Conservation (phyloP, 2,888 invertebrate species). For the Lasioglossum calceatum region DNA sequence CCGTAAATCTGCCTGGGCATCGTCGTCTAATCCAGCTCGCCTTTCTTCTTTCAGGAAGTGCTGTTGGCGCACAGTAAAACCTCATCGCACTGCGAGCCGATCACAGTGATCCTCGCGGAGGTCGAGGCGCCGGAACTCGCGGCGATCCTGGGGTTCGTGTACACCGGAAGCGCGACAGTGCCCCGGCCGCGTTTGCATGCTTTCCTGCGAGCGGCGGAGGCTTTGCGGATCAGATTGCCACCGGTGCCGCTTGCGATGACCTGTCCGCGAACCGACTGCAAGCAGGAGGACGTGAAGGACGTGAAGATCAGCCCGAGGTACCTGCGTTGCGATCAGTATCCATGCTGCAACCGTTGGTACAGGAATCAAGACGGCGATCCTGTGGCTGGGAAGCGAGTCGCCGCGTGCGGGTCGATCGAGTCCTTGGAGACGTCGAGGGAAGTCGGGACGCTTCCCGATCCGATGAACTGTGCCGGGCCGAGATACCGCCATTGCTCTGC, state of each 20-base stretch:
- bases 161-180: constrained; percentile 88
- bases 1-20: constrained; percentile 29
- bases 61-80: constrained; percentile 78
- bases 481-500: constrained; percentile 50
- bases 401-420: constrained; percentile 42
- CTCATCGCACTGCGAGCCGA: constrained; percentile 84
- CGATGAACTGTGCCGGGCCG: constrained; percentile 44
- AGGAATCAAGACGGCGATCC: constrained; percentile 32
- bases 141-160: constrained; percentile 88
- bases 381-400: constrained; percentile 14
- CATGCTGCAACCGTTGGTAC: constrained; percentile 65
- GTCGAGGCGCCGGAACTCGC: constrained; percentile 87
- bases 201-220: constrained; percentile 86
- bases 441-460: constrained; percentile 51
- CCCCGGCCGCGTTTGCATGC: constrained; percentile 86
- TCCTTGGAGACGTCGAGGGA: constrained; percentile 34
- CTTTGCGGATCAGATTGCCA: constrained; percentile 78
- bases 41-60: constrained; percentile 78
- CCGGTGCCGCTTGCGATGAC: constrained; percentile 67
- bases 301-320: constrained; percentile 71
- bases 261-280: constrained; percentile 58
- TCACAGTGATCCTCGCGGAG: constrained; percentile 88
- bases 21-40: neutral
- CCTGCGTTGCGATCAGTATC: constrained; percentile 75
- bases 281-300: constrained; percentile 74